Evolutionary conservation across 1,140 invertebrate species (phyloP).

Genomic region (Cepaea nemoralis): DNA sequence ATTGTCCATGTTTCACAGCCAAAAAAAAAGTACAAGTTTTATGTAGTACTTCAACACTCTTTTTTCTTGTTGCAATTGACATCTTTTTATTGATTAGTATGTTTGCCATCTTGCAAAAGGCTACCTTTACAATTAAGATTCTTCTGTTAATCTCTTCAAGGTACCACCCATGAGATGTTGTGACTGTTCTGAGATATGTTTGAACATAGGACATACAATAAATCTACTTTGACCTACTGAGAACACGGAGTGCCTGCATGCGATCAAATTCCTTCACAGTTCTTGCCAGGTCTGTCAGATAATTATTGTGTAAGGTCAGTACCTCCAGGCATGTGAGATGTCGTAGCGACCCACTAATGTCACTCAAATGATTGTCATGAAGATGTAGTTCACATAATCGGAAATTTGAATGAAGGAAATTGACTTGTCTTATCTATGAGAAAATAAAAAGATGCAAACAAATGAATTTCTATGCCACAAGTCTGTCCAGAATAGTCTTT

Average conservation of each 20-base stretch:
- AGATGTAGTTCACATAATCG: slow-evolving; percentile 64
- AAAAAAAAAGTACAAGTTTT: too few relatives aligned
- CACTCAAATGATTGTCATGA: slow-evolving; percentile 65
- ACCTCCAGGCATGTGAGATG: slow-evolving; percentile 63
- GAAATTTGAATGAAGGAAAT: slow-evolving; percentile 59
- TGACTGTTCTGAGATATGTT: too few relatives aligned
- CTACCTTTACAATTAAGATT: too few relatives aligned
- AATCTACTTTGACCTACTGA: slow-evolving; percentile 58
- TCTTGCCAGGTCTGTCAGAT: slow-evolving; percentile 65
- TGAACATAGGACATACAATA: not conserved
- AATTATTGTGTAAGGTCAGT: slow-evolving; percentile 67
- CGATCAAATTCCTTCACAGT: slow-evolving; percentile 63
- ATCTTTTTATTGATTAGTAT: too few relatives aligned
- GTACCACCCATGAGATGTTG: too few relatives aligned
- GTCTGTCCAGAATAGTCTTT: too few relatives aligned
- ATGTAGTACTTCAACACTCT: too few relatives aligned
- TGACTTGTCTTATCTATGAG: slow-evolving; percentile 57
- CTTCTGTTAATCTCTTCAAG: too few relatives aligned
- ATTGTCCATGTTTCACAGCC: too few relatives aligned
- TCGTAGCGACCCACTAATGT: slow-evolving; percentile 58
- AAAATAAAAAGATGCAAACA: slow-evolving; percentile 32
- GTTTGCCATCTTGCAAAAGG: too few relatives aligned
- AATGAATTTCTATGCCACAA: too few relatives aligned
- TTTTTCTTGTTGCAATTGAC: too few relatives aligned
- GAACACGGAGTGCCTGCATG: slow-evolving; percentile 63